Conservation (phyloP, 1,140 invertebrate species). For the Himalopsyche phryganea region DNA sequence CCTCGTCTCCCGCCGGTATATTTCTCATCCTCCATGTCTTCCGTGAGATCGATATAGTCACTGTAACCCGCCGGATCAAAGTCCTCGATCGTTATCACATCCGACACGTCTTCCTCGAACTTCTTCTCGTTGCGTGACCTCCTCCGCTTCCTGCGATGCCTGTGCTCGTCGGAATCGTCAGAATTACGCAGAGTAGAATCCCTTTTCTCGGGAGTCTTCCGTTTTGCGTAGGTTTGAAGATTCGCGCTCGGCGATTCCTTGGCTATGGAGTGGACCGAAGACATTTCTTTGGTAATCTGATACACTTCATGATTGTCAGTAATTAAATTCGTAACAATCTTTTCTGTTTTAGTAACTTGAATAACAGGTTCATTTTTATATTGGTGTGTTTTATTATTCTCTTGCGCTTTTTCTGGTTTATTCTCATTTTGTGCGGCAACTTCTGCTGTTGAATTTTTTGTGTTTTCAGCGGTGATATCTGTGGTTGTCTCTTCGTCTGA, state of each 20-base stretch:
- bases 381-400: no score
- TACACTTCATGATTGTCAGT: no score
- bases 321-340: no score
- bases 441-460: background rate
- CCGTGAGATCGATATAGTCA: constrained; percentile 30
- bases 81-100: constrained; percentile 30
- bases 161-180: constrained; percentile 32
- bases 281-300: no score
- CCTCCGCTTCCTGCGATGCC: constrained; percentile 25
- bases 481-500: constrained; percentile 55
- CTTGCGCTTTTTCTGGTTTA: background rate
- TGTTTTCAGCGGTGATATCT: background rate
- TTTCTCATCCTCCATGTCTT: constrained; percentile 24
- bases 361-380: no score
- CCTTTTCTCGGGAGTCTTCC: background rate
- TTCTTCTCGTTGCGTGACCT: constrained; percentile 13
- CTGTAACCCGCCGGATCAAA: constrained; percentile 19
- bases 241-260: background rate
- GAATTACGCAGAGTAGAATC: no score
- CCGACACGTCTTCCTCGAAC: background rate
- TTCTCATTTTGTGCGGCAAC: background rate
- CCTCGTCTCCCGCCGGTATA: no score
- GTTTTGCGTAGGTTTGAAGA: background rate
- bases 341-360: no score
- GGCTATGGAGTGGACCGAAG: no score